Base-by-base conservation (phyloP, 2,888 invertebrate species). In the Oscheius sp. region DNA sequence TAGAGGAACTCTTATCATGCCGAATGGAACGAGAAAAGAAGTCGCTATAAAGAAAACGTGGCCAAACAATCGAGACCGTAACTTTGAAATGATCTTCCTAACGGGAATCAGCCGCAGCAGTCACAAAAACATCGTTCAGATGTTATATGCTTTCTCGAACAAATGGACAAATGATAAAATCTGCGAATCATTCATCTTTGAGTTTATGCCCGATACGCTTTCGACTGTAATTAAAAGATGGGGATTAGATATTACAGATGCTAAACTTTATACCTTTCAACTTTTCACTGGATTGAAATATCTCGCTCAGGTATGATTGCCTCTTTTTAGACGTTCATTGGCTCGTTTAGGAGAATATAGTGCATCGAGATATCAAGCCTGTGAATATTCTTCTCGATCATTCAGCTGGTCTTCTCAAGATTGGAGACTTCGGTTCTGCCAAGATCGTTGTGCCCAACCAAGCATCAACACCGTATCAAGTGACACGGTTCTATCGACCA, bases 241-340 rank as follows among this genome's bases (percentile, higher is more conserved):
- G 14, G 45, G 67, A 8, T 44, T 80, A 22, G 73, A 74, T 24
- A 65, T 74, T 24, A 59, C 73, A 12, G 82, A 82, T 54, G 68
- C 77, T 45, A 81, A 80, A 56, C 47, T 82, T 8, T 82, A 81
- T 64, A 71, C 79, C n/a, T 82, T 81, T 80, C 82, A 82, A 65
- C 38, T 82, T 22, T 82, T 81, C 68, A 75, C 79, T 59, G 82
- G 80, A 38, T 67, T 80, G 36, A 68, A 72, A 30, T 77, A 78
- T 56, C 62, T 81, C 30, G 63, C 73, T 26, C 45, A 64, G 50
- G 80, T 78, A 2, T 4, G 41, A 17, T 36, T 36, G 8, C 8
- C 36, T 36, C 14, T 36, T 36, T 9, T 36, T 8, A 36, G 36
- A 36, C 8, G 14, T 36, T 36, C 14, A 14, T 36, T 14, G 36